Percentiles rank a stretch among this genome's conserved stretches.
phyloP scores from a whole-genome alignment of 2,113 vertebrate genomes.

The Gnathonemus longibarbis region DNA sequence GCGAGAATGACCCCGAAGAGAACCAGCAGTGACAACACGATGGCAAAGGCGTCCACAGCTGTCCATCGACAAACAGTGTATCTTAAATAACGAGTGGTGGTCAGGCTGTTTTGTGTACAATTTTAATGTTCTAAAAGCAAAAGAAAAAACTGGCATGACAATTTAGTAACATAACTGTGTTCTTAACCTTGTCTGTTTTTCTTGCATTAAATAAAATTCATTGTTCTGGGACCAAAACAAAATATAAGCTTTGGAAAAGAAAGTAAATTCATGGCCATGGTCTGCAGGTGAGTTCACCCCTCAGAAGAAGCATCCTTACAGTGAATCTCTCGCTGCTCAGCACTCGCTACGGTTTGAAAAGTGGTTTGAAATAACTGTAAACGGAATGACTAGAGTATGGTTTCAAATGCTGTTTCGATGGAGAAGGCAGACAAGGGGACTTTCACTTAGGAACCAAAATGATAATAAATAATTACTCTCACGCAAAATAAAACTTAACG shows the following conservation, averaged over 20 bases:
- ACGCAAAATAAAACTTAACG: not conserved
- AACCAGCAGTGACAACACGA: not conserved
- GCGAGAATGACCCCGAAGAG: slow-evolving; percentile 44
- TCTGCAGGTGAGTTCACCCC: slow-evolving; percentile 25
- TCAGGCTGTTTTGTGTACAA: slow-evolving; percentile 40
- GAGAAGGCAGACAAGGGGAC: not conserved
- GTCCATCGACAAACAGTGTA: slow-evolving; percentile 31
- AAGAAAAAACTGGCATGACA: slow-evolving; percentile 64
- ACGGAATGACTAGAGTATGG: not conserved
- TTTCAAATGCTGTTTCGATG: not conserved
- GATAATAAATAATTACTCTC: not conserved
- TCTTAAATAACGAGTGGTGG: slow-evolving; percentile 19
- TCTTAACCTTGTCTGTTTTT: slow-evolving; percentile 50
- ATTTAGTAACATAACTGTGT: slow-evolving; percentile 50
- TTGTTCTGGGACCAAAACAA: slow-evolving; percentile 61
- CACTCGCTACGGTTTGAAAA: slow-evolving; percentile 25
- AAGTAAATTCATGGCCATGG: not conserved
- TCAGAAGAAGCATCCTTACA: slow-evolving; percentile 31
- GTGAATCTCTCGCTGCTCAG: slow-evolving; percentile 24
- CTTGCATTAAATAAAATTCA: slow-evolving; percentile 73
- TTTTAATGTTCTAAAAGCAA: slow-evolving; percentile 15
- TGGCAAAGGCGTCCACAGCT: slow-evolving; percentile 25
- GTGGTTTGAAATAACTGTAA: not conserved
- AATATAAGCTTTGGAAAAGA: not conserved
- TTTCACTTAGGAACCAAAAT: not conserved